These are phyloP conservation scores for Danio jaintianensis DNA, from an alignment of 2,797 vertebrate species.

Conservation along the genomic window DNA sequence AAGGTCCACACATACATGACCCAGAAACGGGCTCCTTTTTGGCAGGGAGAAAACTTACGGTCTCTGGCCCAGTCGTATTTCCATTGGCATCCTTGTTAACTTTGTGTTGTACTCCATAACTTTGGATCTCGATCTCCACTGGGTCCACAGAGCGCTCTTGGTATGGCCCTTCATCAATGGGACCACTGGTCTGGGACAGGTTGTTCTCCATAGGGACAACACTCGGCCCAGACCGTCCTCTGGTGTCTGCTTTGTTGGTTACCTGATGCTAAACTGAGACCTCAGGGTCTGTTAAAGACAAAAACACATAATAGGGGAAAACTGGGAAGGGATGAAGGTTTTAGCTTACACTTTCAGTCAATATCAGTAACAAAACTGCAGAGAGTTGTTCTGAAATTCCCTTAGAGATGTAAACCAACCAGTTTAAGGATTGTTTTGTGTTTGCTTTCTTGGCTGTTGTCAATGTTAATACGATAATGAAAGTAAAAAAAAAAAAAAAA, in stretches of 20 bases:
- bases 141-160: conserved; percentile 79
- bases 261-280: conserved; percentile 80
- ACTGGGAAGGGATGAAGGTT: not conserved
- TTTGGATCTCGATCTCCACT: conserved; percentile 46
- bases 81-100: conserved; percentile 79
- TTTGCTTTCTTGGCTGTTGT: conserved; percentile 4
- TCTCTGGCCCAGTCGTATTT: conserved; percentile 77
- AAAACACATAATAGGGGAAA: not conserved
- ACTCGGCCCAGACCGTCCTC: conserved; percentile 63
- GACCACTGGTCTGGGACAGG: conserved; percentile 50
- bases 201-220: conserved; percentile 33
- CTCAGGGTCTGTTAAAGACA: conserved; percentile 69
- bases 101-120: conserved; percentile 69
- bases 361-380: not conserved
- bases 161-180: conserved; percentile 72
- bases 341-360: not conserved
- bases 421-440: conserved; percentile 3
- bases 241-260: conserved; percentile 66
- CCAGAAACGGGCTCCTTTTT: conserved; percentile 74
- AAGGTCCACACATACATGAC: conserved; percentile 78
- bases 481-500: too few species aligned
- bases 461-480: conserved; percentile 18
- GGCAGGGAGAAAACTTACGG: conserved; percentile 84
- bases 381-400: not conserved
- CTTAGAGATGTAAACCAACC: conserved; percentile 25